A percentile compares a stretch with the other conserved stretches of the same genome.
Conservation (phyloP, 1,140 invertebrate species). For the Bombyx mandarina region DNA sequence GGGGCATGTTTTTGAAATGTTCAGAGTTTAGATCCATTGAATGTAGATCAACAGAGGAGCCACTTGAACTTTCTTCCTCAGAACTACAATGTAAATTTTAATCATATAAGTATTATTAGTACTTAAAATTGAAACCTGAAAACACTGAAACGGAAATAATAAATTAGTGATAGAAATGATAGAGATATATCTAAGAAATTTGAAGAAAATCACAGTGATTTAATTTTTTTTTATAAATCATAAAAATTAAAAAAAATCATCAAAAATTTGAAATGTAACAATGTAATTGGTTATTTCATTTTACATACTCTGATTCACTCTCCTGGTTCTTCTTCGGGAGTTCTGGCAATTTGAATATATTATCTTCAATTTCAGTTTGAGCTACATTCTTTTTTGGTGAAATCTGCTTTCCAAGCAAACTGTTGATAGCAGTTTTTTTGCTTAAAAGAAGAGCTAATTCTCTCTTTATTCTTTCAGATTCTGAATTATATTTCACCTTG, state of each 20-base stretch:
- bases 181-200: too few relatives aligned
- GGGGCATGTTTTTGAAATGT: slow-evolving; percentile 85
- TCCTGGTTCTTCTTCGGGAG: slow-evolving; percentile 62
- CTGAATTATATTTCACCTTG: slow-evolving; percentile 81
- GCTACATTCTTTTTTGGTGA: slow-evolving; percentile 54
- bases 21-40: slow-evolving; percentile 83
- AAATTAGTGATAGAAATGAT: too few relatives aligned
- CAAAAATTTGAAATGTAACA: too few relatives aligned
- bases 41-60: slow-evolving; percentile 78
- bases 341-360: slow-evolving; percentile 83
- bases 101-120: too few relatives aligned
- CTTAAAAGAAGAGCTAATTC: slow-evolving; percentile 76
- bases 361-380: slow-evolving; percentile 60
- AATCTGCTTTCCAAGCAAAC: slow-evolving; percentile 73
- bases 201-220: too few relatives aligned
- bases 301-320: slow-evolving; percentile 56
- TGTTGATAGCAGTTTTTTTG: slow-evolving; percentile 74
- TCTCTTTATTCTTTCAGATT: slow-evolving; percentile 80
- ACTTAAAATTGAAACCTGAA: too few relatives aligned
- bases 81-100: slow-evolving; percentile 33
- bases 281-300: neutral
- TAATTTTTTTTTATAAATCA: too few relatives aligned
- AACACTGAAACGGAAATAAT: too few relatives aligned
- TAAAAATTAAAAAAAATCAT: too few relatives aligned
- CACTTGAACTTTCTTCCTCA: slow-evolving; percentile 51